Evolutionary conservation across 2,888 invertebrate genomes (phyloP).

Genomic region (Geotrupes spiniger): DNA sequence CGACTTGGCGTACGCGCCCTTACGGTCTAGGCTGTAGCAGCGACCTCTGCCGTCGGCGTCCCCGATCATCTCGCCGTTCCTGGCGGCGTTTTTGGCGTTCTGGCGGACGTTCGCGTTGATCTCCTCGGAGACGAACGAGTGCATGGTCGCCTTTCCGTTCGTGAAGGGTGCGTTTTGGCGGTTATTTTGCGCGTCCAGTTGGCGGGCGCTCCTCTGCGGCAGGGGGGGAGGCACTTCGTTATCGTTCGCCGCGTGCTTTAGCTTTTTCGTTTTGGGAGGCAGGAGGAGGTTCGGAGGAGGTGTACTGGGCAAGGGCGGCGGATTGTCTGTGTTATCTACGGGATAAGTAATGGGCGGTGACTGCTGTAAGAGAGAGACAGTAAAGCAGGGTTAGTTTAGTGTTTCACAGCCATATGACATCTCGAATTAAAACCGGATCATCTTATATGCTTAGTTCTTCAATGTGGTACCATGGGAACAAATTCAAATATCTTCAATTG

Average conservation of each 20-base stretch:
- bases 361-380: conserved; percentile 49
- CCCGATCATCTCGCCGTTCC: conserved; percentile 11
- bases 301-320: conserved; percentile 35
- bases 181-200: conserved; percentile 26
- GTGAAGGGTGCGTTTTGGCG: conserved; percentile 28
- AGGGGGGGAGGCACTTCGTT: conserved; percentile 45
- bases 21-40: conserved; percentile 27
- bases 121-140: conserved; percentile 37
- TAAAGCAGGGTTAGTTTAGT: conserved; percentile 48
- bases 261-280: conserved; percentile 31
- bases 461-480: too few species aligned
- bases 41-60: conserved; percentile 22
- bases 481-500: too few species aligned
- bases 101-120: conserved; percentile 36
- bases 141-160: conserved; percentile 37
- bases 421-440: conserved; percentile 10
- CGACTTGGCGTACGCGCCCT: conserved; percentile 25
- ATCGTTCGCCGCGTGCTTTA: conserved; percentile 23
- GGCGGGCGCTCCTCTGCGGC: conserved; percentile 48
- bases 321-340: conserved; percentile 34
- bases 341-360: conserved; percentile 35
- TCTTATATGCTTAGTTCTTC: conserved; percentile 14
- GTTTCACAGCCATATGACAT: conserved; percentile 24
- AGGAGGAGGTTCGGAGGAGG: conserved; percentile 34
- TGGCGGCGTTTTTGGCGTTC: conserved; percentile 17